These are phyloP conservation scores for Sesamia nonagrioides DNA, from an alignment of 1,140 invertebrate genomes.

Conservation along the genomic window DNA sequence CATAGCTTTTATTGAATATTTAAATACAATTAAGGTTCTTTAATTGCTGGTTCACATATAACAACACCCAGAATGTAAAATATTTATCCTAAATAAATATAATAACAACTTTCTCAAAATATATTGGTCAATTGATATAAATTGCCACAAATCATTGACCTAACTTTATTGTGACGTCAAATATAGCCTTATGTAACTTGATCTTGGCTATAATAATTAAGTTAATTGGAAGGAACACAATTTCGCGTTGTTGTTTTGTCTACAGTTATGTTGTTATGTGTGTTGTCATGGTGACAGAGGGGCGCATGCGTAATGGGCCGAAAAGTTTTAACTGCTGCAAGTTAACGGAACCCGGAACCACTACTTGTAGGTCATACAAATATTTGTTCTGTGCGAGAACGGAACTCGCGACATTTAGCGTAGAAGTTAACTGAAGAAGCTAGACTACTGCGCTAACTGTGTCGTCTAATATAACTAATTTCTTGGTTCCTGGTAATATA, in stretches of 20 bases:
- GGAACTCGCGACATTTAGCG: too few relatives aligned
- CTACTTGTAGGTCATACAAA: too few relatives aligned
- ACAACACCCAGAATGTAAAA: not conserved
- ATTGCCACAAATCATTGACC: not conserved
- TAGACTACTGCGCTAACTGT: too few relatives aligned
- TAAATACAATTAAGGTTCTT: too few relatives aligned
- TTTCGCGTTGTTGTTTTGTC: constrained; percentile 33
- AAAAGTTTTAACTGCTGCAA: not conserved
- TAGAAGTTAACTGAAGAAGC: too few relatives aligned
- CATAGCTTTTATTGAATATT: not conserved
- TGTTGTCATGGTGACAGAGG: constrained; percentile 16
- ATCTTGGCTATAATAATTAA: not conserved
- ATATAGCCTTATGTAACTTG: constrained; percentile 2
- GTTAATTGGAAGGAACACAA: constrained; percentile 10
- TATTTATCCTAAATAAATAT: not conserved
- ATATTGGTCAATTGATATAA: constrained; percentile 13
- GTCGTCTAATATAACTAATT: too few relatives aligned
- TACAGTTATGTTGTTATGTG: constrained; percentile 27
- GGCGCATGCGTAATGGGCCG: constrained; percentile 2
- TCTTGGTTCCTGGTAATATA: too few relatives aligned
- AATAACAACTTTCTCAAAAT: not conserved
- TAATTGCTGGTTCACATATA: not conserved
- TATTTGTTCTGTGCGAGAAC: too few relatives aligned
- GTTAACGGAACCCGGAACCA: not conserved
- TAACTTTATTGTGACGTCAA: not conserved